A percentile compares a stretch with the other conserved stretches of the same genome.
These are phyloP conservation scores for Drosophila repletoides DNA, from an alignment of 1,140 invertebrate genomes.

Conservation along the genomic window DNA sequence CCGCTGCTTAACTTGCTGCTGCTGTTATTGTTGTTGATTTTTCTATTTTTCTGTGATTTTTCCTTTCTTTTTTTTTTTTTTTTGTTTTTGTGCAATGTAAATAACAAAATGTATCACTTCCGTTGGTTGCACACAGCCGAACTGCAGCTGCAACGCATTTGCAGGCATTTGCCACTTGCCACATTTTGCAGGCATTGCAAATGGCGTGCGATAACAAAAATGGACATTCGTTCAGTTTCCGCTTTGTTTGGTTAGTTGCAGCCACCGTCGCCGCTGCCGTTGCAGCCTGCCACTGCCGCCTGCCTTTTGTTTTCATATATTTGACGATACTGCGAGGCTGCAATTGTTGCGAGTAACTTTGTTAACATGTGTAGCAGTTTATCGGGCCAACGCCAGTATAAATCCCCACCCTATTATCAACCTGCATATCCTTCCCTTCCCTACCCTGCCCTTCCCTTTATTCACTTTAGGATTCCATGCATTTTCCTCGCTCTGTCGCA, in stretches of 20 bases:
- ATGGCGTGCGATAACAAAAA: slow-evolving; percentile 79
- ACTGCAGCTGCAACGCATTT: slow-evolving; percentile 28
- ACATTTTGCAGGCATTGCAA: slow-evolving; percentile 54
- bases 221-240: slow-evolving; percentile 64
- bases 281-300: no score
- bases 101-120: slow-evolving; percentile 65
- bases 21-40: slow-evolving; percentile 20
- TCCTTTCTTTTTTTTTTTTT: slow-evolving; percentile 11
- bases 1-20: slow-evolving; percentile 15
- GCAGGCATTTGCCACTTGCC: slow-evolving; percentile 17
- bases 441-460: no score
- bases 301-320: slow-evolving; percentile 33
- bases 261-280: no score
- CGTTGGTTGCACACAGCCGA: slow-evolving; percentile 18
- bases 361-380: slow-evolving; percentile 78
- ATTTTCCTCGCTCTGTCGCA: neutral
- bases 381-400: slow-evolving; percentile 57
- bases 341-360: slow-evolving; percentile 72
- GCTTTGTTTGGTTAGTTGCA: slow-evolving; percentile 72
- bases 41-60: slow-evolving; percentile 4
- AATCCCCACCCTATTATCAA: neutral
- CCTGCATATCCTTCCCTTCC: neutral
- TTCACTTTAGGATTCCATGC: no score
- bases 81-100: slow-evolving; percentile 41
- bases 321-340: slow-evolving; percentile 21